Evolutionary conservation across 1,140 invertebrate species (phyloP), one percentile per base, ranked within the genome.

Genomic region (Drosophila littoralis): DNA sequence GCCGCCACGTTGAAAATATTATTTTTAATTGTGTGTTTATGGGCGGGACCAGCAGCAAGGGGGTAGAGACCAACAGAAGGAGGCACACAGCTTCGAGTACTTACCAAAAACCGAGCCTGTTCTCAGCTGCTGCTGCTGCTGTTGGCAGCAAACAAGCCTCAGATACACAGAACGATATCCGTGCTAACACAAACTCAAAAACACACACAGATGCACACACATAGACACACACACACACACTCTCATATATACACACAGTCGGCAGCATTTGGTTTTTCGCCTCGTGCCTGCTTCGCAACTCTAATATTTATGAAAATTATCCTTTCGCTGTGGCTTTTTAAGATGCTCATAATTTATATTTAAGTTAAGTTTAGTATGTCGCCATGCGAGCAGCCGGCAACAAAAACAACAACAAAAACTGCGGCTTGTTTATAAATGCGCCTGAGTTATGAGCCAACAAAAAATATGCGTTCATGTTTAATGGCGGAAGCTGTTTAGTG

Each of bases 21-120:
- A 90, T 90, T 90, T 90, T 90, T 90, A 90, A 90, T 90, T 90
- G 85, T 90, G 85, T 90, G 85, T 90, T 90, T 90, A 90, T 90
- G 72, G 59, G 78, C 35, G 54, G 42, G 48, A 50, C 46, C 36
- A 50, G 57, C 17, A 22, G 2, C 22, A 22, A 22, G 22, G 17
- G 33, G 17, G 33, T 40, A 40, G 22, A 52, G 7, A 48, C 22
- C 15, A 32, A 7, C 7, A 51, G n/a, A 33, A 22, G 55, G 17
- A 35, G 54, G 12, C 13, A 2, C 5, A 40, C 51, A 36, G 12
- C 33, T 61, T 43, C n/a, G 33, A 40, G 57, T 15, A 35, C 67
- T 51, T 60, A 58, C 43, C 59, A 64, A 81, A 85, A 72, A 65
- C 54, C 48, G 15, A 57, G 61, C 36, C 61, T 65, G 40, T 46